Conservation (phyloP, 2,888 invertebrate genomes). For the Ceriagrion tenellum region DNA sequence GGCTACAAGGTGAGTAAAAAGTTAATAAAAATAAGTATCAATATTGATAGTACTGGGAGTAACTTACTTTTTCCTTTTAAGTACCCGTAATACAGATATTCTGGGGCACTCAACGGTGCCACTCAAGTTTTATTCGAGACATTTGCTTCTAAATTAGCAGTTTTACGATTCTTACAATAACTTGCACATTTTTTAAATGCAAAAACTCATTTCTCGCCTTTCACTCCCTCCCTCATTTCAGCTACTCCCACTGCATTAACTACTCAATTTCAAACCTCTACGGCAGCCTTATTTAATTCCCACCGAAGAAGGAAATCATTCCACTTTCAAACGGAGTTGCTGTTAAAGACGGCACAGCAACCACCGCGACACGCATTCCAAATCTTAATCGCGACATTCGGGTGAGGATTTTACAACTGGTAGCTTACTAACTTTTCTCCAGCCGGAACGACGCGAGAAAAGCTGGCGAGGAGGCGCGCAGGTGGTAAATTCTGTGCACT, state of each 20-base stretch:
- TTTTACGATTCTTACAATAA: too few relatives aligned
- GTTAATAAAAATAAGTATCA: too few relatives aligned
- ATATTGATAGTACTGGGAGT: too few relatives aligned
- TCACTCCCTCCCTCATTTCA: background rate
- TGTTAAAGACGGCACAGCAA: background rate
- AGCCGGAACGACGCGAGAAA: background rate
- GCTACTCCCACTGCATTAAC: background rate
- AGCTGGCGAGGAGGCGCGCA: background rate
- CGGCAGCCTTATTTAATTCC: background rate
- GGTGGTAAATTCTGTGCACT: background rate
- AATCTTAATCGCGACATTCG: background rate
- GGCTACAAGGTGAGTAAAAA: too few relatives aligned
- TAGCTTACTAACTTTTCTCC: background rate
- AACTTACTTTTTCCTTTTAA: too few relatives aligned
- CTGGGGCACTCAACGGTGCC: too few relatives aligned
- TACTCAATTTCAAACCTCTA: background rate
- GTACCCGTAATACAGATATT: too few relatives aligned
- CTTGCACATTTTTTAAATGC: too few relatives aligned
- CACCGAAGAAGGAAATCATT: background rate
- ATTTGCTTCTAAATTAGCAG: too few relatives aligned
- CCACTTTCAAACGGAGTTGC: background rate
- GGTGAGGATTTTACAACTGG: background rate
- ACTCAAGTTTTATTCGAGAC: too few relatives aligned
- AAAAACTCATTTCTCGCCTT: background rate
- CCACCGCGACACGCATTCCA: background rate